Percentiles rank a stretch among this genome's conserved stretches.
These are phyloP conservation scores for Myrmophylax atrothorax DNA, from an alignment of 2,113 vertebrate species.

Conservation along the genomic window DNA sequence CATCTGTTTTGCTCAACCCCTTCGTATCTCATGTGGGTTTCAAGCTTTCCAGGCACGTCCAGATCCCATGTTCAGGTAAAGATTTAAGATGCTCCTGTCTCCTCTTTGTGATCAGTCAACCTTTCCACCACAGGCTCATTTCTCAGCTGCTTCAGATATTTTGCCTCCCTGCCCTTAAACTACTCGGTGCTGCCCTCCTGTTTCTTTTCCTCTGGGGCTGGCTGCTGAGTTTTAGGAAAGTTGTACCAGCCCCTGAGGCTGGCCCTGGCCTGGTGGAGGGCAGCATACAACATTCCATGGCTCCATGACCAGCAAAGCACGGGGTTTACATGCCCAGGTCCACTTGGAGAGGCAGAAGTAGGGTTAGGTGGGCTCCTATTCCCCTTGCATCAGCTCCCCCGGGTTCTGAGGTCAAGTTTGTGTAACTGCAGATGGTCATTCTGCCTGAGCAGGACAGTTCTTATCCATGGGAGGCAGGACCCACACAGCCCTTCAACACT, in stretches of 20 bases:
- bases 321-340: background rate
- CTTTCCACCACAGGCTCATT: background rate
- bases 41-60: background rate
- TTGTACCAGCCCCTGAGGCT: background rate
- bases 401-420: background rate
- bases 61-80: background rate
- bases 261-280: background rate
- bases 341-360: fast-evolving
- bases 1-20: background rate
- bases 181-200: background rate
- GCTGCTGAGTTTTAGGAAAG: background rate
- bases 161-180: background rate
- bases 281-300: background rate
- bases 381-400: background rate
- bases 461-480: background rate
- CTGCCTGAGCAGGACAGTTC: background rate
- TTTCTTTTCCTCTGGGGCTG: background rate
- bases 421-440: background rate
- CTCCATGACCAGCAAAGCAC: background rate
- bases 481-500: background rate
- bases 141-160: background rate
- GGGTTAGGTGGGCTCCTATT: background rate
- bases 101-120: background rate
- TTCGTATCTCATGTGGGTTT: background rate
- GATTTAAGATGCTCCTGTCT: background rate